Base-by-base conservation (phyloP, 2,113 vertebrate species). In the Hemibagrus wyckioides region DNA sequence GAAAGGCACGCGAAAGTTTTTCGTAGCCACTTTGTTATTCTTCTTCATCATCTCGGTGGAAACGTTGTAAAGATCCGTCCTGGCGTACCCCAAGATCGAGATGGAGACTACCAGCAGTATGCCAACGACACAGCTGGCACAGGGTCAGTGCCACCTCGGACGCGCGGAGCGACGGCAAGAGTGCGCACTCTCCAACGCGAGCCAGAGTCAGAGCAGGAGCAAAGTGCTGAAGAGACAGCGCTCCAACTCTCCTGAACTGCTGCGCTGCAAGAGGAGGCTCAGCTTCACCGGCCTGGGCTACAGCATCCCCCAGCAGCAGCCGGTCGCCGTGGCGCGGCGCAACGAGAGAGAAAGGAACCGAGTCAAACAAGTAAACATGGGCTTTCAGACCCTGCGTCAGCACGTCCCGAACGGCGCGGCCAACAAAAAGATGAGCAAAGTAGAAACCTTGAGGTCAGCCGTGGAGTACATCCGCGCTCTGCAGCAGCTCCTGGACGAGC, bases 361-460 rank as follows among this genome's bases (percentile, higher is more conserved):
- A 82, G 98, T 99, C 90, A 96, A 97, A 73, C 95, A 98, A 90
- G 98, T 99, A 59, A 99, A 99, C 94, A 93, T 98, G 97, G 98
- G 98, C 48, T 99, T 99, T 95, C 97, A 98, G 94, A 97, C 97
- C 21, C 94, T 99, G 83, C 96, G 97, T 71, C 96, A 99, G 92
- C 98, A 98, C 88, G 98, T 99, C 90, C 98, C 98, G 0, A 96
- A 96, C 93, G 97, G 97, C 80, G 96, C 97, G 33, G 97, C 98
- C 89, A 97, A 96, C 95, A 98, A 97, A 95, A 99, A 98, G 94
- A 97, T 99, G 96, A 99, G 98, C 94, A 99, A 99, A 76, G 98
- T 98, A 93, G 98, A 99, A 94, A 99, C 98, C 0, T 96, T 99
- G 87, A 94, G 98, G 90, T 99, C 98, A 0, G 98, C 98, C 23